Base-by-base conservation (phyloP, 2,797 vertebrate genomes). In the Heteromormyrus szaboi region DNA sequence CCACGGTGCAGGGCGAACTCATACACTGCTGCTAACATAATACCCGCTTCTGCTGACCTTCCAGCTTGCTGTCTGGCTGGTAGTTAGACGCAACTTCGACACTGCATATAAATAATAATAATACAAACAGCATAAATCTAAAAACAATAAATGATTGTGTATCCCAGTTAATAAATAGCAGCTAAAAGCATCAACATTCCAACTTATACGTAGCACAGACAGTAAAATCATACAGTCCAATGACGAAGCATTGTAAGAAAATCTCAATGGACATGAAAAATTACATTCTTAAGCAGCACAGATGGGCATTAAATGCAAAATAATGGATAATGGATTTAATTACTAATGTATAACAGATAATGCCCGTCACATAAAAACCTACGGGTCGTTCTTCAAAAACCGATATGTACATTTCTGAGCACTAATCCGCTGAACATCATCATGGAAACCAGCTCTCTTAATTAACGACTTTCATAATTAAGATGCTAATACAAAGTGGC, bases 381-480 rank as follows among this genome's bases (percentile, higher is more conserved):
- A 50, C 17, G 19, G 19, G 25, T 48, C 44, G 0, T 84, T 22
- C 81, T 84, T 37, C 5, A 22, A 84, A 50, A 33, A 29, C n/a
- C 19, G 0, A 1, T 14, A 2, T 84, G 22, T 48, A 22, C 9
- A n/a, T 85, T 29, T 85, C 6, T 85, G n/a, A 48, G n/a, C 81
- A 48, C n/a, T 41, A 41, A 37, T 79, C 37, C 37, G 19, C 8
- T 29, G 12, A 51, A 85, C 17, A 11, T 50, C 46, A 29, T 56
- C 25, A 54, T 88, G 62, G 89, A 76, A 85, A 90, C 12, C 84
- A 76, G 88, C 88, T 89, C 88, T 89, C 25, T 85, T 89, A 19
- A 91, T 93, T 91, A 90, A 81, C 89, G 90, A 89, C 90, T 89
- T 19, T 85, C 88, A 91, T 90, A 92, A 92, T 91, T 91, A 89